Evolutionary conservation across 2,113 vertebrate species (phyloP), one percentile per base, ranked within the genome.

Genomic region (Poicephalus gulielmi): DNA sequence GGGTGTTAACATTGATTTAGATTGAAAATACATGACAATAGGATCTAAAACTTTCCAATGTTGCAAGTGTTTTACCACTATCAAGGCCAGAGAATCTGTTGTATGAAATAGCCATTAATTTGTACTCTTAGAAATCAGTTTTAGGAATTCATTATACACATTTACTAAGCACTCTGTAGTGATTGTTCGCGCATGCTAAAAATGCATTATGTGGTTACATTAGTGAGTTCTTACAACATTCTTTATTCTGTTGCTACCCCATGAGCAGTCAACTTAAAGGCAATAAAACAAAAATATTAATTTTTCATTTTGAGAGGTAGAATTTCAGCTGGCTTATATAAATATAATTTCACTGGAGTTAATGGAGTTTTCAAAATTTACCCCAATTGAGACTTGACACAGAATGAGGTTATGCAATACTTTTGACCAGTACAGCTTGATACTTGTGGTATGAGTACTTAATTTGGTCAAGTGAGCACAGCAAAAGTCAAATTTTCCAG

Each of bases 351-450:
- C 39, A 44, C 20, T 39, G 13, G 17, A 74, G 14, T 85, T 90
- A 92, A 86, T 88, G 67, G 55, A 87, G 39, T 92, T 95, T 89
- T 87, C 37, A 44, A 91, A 82, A 35, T 75, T 92, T 94, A 84
- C 33, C 62, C 27, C 66, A 93, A 44, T 11, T 75, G 55, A 92
- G 79, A 62, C 35, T 80, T 78, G 60, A 93, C 64, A 78, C 35
- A 86, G 68, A 75, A 57, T 86, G 73, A 95, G 73, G 35, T 96
- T 97, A 79, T 87, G 91, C 64, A 96, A 81, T 82, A 27, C 44
- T 27, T 90, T 86, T 92, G 76, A 96, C 80, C 83, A 84, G 47
- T 88, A 64, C 62, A 90, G 83, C 69, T 78, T 91, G 68, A 93
- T 94, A 68, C 28, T 84, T 95, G 78, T 64, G 47, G 30, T 92